Evolutionary conservation across 2,888 invertebrate species (phyloP).

Genomic region (Drosophila mettleri): DNA sequence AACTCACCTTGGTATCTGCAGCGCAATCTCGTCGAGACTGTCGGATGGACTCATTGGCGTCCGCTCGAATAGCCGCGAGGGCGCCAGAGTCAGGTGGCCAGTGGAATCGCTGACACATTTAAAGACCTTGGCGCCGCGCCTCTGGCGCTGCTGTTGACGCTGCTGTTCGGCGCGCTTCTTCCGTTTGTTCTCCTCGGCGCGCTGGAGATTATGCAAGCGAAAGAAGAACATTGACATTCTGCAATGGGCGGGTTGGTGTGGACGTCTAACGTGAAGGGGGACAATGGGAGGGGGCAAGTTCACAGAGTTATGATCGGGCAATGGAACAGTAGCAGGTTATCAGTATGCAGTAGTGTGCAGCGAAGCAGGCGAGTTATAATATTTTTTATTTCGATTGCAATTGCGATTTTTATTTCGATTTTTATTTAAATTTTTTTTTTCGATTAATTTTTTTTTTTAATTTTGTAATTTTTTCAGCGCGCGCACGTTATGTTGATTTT

Average conservation of each 20-base stretch:
- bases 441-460: conserved; percentile 9
- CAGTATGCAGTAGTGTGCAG: conserved; percentile 1
- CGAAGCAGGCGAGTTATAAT: conserved; percentile 15
- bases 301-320: neutral
- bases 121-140: conserved; percentile 87
- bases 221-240: conserved; percentile 98
- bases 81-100: conserved; percentile 88
- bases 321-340: neutral
- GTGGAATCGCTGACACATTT: conserved; percentile 85
- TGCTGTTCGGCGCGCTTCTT: conserved; percentile 87
- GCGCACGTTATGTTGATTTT: conserved; percentile 13
- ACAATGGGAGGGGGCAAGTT: neutral
- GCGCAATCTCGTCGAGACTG: conserved; percentile 95
- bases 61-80: conserved; percentile 93
- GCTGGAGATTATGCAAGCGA: conserved; percentile 95
- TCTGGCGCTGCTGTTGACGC: conserved; percentile 84
- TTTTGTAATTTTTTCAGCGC: conserved; percentile 19
- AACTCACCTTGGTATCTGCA: conserved; percentile 95
- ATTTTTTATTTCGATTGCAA: neutral
- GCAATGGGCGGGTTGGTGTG: conserved; percentile 53
- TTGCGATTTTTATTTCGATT: conserved; percentile 15
- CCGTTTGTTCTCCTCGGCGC: conserved; percentile 92
- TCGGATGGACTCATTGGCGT: conserved; percentile 94
- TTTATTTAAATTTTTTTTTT: conserved; percentile 13
- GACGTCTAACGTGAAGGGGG: conserved; percentile 7